Conservation (phyloP, 2,888 invertebrate genomes). For the Sialis lutaria region DNA sequence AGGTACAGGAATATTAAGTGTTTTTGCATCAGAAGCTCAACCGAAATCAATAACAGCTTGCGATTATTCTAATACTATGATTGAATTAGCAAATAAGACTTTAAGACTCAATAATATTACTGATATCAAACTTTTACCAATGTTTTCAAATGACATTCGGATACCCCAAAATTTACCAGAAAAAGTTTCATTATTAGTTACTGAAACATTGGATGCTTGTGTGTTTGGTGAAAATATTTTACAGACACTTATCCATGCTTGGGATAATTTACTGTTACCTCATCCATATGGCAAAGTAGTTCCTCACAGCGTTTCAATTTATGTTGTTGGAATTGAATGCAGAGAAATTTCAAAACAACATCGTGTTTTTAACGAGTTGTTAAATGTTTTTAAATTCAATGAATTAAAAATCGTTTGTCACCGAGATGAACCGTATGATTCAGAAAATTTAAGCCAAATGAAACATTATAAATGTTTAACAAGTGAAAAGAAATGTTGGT, state of each 20-base stretch:
- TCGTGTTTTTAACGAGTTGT: conserved; percentile 14
- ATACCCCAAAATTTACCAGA: conserved; percentile 33
- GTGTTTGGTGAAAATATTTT: conserved; percentile 60
- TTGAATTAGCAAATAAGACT: conserved; percentile 38
- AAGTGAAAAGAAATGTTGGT: conserved; percentile 32
- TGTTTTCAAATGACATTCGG: conserved; percentile 38
- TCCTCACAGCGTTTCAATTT: conserved; percentile 43
- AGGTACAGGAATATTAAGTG: conserved; percentile 56
- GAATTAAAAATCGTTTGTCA: conserved; percentile 20
- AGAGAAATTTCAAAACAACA: conserved; percentile 30
- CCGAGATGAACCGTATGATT: conserved; percentile 43
- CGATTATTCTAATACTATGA: conserved; percentile 47
- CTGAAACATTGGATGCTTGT: conserved; percentile 67
- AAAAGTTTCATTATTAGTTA: conserved; percentile 44
- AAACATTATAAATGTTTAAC: conserved; percentile 39
- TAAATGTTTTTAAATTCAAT: conserved; percentile 14
- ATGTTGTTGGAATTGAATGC: conserved; percentile 42
- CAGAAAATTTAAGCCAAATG: conserved; percentile 41
- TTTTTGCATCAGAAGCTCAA: conserved; percentile 34
- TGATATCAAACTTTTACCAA: conserved; percentile 32
- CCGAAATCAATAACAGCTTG: conserved; percentile 36
- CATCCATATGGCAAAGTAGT: conserved; percentile 31
- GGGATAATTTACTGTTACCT: conserved; percentile 35
- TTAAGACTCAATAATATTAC: conserved; percentile 27
- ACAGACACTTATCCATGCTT: conserved; percentile 48